phyloP scores from a whole-genome alignment of 2,113 vertebrate species.

The Pelecanus crispus region DNA sequence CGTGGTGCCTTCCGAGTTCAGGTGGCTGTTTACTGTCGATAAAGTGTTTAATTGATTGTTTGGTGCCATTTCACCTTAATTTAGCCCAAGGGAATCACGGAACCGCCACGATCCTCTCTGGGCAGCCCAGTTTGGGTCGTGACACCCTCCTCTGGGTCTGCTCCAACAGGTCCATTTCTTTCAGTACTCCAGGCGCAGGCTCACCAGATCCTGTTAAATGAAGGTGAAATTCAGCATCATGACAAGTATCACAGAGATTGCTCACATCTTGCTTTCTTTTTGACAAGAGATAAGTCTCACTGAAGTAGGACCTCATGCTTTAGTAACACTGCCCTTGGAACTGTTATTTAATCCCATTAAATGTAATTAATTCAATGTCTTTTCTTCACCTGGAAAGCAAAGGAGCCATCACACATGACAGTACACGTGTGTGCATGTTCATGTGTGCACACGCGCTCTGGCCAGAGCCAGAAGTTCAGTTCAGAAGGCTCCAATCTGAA shows the following conservation, averaged over 20 bases:
- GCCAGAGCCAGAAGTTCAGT: background rate
- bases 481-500: background rate
- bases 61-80: too few relatives aligned
- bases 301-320: background rate
- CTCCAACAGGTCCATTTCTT: background rate
- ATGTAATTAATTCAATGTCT: background rate
- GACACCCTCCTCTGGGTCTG: too few relatives aligned
- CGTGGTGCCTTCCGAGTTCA: too few relatives aligned
- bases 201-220: background rate
- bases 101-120: too few relatives aligned
- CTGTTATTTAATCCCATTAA: background rate
- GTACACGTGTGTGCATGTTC: rapidly evolving
- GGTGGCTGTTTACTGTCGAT: too few relatives aligned
- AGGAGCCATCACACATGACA: background rate
- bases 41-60: too few relatives aligned
- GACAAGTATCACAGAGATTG: background rate
- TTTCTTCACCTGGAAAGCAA: background rate
- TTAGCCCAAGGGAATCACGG: too few relatives aligned
- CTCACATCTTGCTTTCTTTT: background rate
- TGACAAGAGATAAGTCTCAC: background rate
- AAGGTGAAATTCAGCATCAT: background rate
- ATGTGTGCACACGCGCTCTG: rapidly evolving
- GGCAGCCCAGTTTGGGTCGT: too few relatives aligned
- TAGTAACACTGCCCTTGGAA: background rate
- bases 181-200: too few relatives aligned